phyloP scores from a whole-genome alignment of 2,888 invertebrate genomes.

The Dione juno region DNA sequence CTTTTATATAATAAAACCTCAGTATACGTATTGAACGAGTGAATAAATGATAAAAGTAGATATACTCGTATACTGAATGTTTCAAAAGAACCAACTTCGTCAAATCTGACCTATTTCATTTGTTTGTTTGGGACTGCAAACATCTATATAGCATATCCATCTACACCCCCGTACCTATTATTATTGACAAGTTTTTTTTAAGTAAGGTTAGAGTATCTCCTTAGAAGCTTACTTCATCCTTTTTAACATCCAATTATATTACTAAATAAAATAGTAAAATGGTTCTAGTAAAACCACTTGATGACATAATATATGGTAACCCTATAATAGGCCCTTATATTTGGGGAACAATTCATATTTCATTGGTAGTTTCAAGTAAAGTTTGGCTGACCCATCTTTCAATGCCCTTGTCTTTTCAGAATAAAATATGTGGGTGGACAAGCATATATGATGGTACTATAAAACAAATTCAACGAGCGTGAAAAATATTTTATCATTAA shows the following conservation, averaged over 20 bases:
- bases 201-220: background rate
- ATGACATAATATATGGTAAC: conserved; percentile 57
- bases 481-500: conserved; percentile 51
- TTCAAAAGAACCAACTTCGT: conserved; percentile 25
- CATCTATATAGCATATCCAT: conserved; percentile 25
- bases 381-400: conserved; percentile 40
- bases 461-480: conserved; percentile 68
- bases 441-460: conserved; percentile 50
- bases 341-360: conserved; percentile 63
- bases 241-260: conserved; percentile 44
- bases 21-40: background rate
- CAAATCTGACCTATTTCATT: conserved; percentile 30
- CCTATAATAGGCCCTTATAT: conserved; percentile 55
- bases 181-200: conserved; percentile 30
- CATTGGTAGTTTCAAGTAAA: conserved; percentile 59
- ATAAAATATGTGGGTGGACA: conserved; percentile 59
- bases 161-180: conserved; percentile 24
- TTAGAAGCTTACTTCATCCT: background rate
- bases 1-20: background rate
- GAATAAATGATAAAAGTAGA: conserved; percentile 13
- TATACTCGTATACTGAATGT: conserved; percentile 26
- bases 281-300: conserved; percentile 55
- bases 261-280: conserved; percentile 42
- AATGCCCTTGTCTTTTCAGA: conserved; percentile 50
- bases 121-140: conserved; percentile 41